Evolutionary conservation across 2,113 vertebrate species (phyloP), one percentile per base, ranked within the genome.

Genomic region (Neotragus moschatus): DNA sequence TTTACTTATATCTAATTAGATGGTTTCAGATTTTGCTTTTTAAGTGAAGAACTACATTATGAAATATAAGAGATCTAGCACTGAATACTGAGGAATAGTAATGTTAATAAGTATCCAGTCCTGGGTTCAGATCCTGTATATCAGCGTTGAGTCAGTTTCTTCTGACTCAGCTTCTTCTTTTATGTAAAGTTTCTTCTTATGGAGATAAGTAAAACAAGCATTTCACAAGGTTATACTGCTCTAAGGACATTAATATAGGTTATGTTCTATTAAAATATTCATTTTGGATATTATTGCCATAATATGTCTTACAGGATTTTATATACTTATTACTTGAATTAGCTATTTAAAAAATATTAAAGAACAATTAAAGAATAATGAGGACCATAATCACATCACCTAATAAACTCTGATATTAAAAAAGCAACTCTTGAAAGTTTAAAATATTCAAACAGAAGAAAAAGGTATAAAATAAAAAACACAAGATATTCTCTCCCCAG

Each of bases 81-180:
- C 30, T 49, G 36, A 91, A 33, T 84, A 61, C 33, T 63, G 43
- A 80, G 45, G 36, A 58, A 36, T 84, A 75, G 30, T 60, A 73
- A n/a, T 61, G 61, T 45, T 63, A 91, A 55, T 30, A 88, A 66
- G 7, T 70, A 60, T 85, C 21, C 45, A 90, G n/a, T 3, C 33
- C 21, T 49, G 60, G n/a, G 21, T 93, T 84, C 77, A 84, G 51
- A 80, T 79, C 12, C 30, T 82, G 15, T 2, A 60, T 92, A 86
- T 19, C 49, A 88, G n/a, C 3, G 0, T n/a, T 47, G 39, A 89
- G 26, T 15, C 75, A 43, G 17, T 87, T 92, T 97, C 70, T 82
- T 88, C 43, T 89, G n/a, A n/a, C n/a, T 15, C 75, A 43, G 17
- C 82, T 92, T 97, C 70, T 82, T 88, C 43, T 89, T 87, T 90